These are phyloP conservation scores for Ochropleura plecta DNA, from an alignment of 2,888 invertebrate species.

Conservation along the genomic window DNA sequence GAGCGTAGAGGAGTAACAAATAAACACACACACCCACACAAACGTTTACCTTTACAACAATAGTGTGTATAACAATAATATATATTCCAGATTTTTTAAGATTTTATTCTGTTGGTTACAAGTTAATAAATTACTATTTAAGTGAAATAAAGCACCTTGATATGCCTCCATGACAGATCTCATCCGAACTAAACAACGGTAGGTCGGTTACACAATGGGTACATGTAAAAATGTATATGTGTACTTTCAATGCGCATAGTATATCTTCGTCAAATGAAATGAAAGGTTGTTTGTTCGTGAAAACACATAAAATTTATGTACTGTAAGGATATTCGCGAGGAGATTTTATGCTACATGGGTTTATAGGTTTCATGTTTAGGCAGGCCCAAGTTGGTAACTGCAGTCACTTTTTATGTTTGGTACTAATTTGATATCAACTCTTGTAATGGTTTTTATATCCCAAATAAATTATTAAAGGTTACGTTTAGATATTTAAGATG, in stretches of 20 bases:
- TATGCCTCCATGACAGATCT: no score
- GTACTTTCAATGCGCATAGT: conserved; percentile 12
- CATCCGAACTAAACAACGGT: neutral
- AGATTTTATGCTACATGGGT: conserved; percentile 82
- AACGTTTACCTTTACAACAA: no score
- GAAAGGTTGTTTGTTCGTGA: conserved; percentile 71
- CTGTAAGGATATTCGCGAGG: conserved; percentile 83
- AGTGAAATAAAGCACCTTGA: neutral
- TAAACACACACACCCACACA: no score
- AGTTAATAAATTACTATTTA: no score
- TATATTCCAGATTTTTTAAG: no score
- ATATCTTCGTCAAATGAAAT: conserved; percentile 31
- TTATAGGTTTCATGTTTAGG: conserved; percentile 77
- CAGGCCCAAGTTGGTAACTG: conserved; percentile 41
- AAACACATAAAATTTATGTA: conserved; percentile 87
- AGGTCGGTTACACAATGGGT: neutral
- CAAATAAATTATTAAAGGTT: neutral
- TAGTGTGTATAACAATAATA: no score
- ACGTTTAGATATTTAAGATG: neutral
- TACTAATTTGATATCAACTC: neutral
- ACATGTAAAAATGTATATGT: conserved; percentile 18
- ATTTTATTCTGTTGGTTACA: no score
- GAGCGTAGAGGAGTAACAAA: no score
- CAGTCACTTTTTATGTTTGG: conserved; percentile 2
- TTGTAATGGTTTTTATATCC: neutral